phyloP scores from a whole-genome alignment of 2,113 vertebrate genomes.

The Riparia riparia region DNA sequence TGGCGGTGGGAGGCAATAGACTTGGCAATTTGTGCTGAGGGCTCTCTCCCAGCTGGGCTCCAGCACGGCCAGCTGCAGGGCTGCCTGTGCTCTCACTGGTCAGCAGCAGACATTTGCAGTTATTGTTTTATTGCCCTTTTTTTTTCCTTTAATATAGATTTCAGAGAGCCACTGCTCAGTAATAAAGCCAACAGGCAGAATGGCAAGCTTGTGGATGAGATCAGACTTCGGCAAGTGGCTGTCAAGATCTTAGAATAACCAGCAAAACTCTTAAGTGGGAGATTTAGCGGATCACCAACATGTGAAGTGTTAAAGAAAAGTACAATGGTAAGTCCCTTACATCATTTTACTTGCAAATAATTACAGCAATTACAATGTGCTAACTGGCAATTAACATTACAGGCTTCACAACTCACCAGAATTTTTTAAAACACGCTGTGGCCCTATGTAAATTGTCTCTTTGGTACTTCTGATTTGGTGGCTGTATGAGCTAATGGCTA shows the following conservation, averaged over 20 bases:
- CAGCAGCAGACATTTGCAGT: conserved; percentile 38
- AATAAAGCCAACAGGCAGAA: conserved; percentile 2
- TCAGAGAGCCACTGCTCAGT: background rate
- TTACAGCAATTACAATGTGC: conserved; percentile 71
- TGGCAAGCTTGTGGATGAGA: conserved; percentile 17
- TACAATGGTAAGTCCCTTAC: conserved; percentile 52
- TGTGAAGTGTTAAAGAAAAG: conserved; percentile 37
- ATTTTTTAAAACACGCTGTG: conserved; percentile 64
- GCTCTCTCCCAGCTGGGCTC: conserved; percentile 74
- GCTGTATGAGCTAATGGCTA: conserved; percentile 47
- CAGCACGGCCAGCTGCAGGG: background rate
- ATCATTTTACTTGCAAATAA: conserved; percentile 71
- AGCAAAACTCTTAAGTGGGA: conserved; percentile 12
- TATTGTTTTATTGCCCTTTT: background rate
- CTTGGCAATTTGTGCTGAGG: conserved; percentile 67
- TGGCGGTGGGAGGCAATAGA: conserved; percentile 49
- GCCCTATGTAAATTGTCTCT: conserved; percentile 59
- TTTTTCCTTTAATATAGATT: background rate
- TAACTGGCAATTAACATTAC: conserved; percentile 71
- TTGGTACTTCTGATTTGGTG: conserved; percentile 62
- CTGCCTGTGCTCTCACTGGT: conserved; percentile 38
- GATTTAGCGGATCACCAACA: conserved; percentile 47
- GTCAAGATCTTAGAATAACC: background rate
- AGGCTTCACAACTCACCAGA: conserved; percentile 61
- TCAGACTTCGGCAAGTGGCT: conserved; percentile 50